Percentiles rank a stretch among this genome's conserved stretches.
Evolutionary conservation across 2,797 vertebrate genomes (phyloP).

Genomic region (Ptychobarbus kaznakovi): DNA sequence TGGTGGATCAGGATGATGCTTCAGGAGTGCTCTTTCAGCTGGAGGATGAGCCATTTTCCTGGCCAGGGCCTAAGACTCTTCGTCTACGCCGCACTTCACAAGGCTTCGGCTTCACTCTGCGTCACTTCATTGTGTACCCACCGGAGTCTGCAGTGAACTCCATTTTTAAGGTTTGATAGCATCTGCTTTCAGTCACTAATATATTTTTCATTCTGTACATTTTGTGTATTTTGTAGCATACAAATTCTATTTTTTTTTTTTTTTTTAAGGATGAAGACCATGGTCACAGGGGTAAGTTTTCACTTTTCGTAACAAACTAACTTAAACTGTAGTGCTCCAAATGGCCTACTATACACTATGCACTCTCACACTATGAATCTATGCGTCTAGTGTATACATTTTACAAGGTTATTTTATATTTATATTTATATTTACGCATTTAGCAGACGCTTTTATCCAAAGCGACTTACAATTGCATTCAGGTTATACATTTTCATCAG

Average conservation of each 20-base stretch:
- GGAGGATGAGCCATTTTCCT: conserved; percentile 92
- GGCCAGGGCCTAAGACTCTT: conserved; percentile 93
- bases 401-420: neutral
- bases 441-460: too few relatives aligned
- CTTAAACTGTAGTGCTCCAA: neutral
- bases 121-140: conserved; percentile 98
- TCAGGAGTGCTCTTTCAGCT: conserved; percentile 72
- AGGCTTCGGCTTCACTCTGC: conserved; percentile 96
- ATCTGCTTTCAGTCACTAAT: neutral
- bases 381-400: neutral
- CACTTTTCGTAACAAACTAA: conserved; percentile 25
- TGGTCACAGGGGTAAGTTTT: conserved; percentile 77
- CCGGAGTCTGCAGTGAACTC: conserved; percentile 91
- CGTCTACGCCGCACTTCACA: conserved; percentile 86
- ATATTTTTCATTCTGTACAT: conserved; percentile 3
- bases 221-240: neutral
- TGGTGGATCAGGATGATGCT: conserved; percentile 77
- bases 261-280: conserved; percentile 76
- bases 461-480: too few relatives aligned
- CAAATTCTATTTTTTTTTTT: conserved; percentile 30
- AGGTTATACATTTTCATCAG: too few relatives aligned
- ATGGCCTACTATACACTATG: neutral
- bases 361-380: neutral
- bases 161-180: conserved; percentile 79
- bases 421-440: too few relatives aligned